Evolutionary conservation across 2,888 invertebrate genomes (phyloP).

Genomic region (Pecten maximus): DNA sequence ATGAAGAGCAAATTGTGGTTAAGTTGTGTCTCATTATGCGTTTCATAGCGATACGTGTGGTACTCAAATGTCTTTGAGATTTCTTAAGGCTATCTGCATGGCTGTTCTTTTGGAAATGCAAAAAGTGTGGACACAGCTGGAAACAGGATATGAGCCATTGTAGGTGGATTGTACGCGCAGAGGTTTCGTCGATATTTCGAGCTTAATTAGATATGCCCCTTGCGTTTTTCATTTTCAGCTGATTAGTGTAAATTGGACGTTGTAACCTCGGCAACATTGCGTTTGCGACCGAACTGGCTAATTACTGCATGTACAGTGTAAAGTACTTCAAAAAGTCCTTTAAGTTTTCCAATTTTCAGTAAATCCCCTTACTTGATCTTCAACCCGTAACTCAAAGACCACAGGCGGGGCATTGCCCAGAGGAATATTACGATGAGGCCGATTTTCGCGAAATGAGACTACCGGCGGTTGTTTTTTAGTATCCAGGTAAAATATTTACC

Average conservation of each 20-base stretch:
- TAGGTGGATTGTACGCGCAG: not conserved
- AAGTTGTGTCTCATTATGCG: not conserved
- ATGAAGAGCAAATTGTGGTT: not conserved
- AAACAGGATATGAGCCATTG: not conserved
- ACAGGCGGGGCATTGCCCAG: too few species aligned
- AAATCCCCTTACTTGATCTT: too few species aligned
- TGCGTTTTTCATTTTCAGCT: not conserved
- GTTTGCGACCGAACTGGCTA: too few species aligned
- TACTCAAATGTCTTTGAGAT: not conserved
- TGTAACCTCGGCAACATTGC: too few species aligned
- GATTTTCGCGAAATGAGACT: too few species aligned
- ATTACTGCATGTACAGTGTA: too few species aligned
- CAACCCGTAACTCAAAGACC: too few species aligned
- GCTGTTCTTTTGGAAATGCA: not conserved
- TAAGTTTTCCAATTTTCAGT: too few species aligned
- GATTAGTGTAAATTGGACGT: not conserved
- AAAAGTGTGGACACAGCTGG: not conserved
- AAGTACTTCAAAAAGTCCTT: too few species aligned
- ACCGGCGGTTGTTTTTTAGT: too few species aligned
- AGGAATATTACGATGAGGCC: too few species aligned
- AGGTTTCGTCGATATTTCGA: not conserved
- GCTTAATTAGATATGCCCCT: not conserved
- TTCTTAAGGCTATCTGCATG: not conserved
- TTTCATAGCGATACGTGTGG: not conserved
- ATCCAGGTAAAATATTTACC: too few species aligned